Evolutionary conservation across 64 coral and sea anemone species (phyloP).

Genomic region (Montipora cactus): DNA sequence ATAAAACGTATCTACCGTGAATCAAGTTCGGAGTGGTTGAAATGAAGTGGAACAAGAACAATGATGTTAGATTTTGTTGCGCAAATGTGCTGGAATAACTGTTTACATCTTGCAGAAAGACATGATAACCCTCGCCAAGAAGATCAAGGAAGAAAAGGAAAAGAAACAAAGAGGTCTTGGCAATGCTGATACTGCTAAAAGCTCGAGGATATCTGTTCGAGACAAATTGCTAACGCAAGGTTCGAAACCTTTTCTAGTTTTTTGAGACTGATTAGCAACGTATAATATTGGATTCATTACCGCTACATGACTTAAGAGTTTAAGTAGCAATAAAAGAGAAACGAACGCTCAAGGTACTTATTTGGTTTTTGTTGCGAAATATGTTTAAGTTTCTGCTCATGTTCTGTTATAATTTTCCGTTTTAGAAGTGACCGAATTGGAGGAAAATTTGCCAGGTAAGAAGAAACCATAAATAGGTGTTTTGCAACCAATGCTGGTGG

Average conservation of each 20-base stretch:
- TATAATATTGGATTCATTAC: not conserved
- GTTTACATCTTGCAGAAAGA: slow-evolving; percentile 23
- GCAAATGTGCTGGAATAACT: slow-evolving; percentile 17
- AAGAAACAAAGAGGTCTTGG: slow-evolving; percentile 82
- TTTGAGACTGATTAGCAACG: not conserved
- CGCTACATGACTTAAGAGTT: not conserved
- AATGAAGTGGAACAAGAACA: not conserved
- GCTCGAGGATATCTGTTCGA: slow-evolving; percentile 75
- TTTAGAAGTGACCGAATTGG: slow-evolving; percentile 95
- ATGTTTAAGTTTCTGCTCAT: not conserved
- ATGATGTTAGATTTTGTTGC: not conserved
- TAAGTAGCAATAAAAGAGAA: not conserved
- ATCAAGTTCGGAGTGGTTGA: no score
- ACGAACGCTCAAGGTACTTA: not conserved
- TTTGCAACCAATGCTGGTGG: no score
- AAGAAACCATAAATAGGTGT: not conserved
- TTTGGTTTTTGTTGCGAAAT: not conserved
- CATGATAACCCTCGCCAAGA: slow-evolving; percentile 98
- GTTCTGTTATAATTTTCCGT: slow-evolving; percentile 42
- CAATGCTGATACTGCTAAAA: slow-evolving; percentile 41
- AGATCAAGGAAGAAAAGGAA: slow-evolving; percentile 97
- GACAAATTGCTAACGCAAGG: slow-evolving; percentile 94
- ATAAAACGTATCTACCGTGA: no score
- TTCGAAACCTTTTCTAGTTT: not conserved
- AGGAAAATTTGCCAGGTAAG: slow-evolving; percentile 91